These are phyloP conservation scores for Psittacula derbiana DNA, from an alignment of 2,797 vertebrate genomes.

Conservation along the genomic window DNA sequence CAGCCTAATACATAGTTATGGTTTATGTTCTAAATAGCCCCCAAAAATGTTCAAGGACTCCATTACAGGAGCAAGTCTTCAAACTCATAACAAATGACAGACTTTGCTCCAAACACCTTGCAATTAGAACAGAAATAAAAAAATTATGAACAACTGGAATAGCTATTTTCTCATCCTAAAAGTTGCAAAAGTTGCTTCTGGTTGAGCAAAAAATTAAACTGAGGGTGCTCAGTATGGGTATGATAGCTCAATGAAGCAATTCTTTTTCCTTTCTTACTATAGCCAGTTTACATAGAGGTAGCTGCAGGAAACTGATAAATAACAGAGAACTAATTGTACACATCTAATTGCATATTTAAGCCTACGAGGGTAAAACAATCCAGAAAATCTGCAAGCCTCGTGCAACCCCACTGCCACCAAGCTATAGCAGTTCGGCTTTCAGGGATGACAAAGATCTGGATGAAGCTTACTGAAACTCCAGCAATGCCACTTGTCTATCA, in stretches of 20 bases:
- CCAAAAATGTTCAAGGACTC: neutral
- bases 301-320: neutral
- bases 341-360: neutral
- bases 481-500: neutral
- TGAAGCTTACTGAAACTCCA: neutral
- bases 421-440: neutral
- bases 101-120: neutral
- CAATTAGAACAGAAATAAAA: neutral
- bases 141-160: neutral
- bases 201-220: neutral
- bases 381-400: neutral
- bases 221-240: neutral
- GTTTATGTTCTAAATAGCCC: neutral
- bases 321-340: neutral
- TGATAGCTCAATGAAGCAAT: neutral
- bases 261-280: neutral
- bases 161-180: neutral
- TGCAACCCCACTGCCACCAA: accelerated
- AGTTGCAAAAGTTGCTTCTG: neutral
- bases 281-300: neutral
- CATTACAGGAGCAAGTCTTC: neutral
- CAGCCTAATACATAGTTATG: neutral
- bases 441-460: neutral
- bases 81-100: neutral
- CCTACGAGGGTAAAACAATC: neutral